These are phyloP conservation scores for Phataginus tetradactyla DNA, from an alignment of 2,797 vertebrate species.

Conservation along the genomic window DNA sequence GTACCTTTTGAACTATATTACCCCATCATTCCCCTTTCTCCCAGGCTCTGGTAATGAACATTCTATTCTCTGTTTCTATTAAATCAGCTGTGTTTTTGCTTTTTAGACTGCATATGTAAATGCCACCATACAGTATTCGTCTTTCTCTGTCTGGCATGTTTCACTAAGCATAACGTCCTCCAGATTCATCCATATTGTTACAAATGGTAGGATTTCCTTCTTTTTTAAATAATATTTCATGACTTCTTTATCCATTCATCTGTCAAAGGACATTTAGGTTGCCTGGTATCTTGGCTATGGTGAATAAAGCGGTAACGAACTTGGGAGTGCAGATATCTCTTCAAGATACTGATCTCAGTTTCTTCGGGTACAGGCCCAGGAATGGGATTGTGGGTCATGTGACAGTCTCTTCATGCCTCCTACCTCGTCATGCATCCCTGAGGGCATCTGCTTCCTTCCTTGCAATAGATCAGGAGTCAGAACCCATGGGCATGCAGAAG, in stretches of 20 bases:
- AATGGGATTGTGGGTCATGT: neutral
- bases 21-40: neutral
- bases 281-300: neutral
- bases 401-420: neutral
- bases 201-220: neutral
- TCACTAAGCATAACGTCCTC: neutral
- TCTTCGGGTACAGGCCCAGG: neutral
- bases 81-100: neutral
- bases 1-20: neutral
- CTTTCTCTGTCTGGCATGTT: neutral
- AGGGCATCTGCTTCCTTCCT: neutral
- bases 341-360: neutral
- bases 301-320: neutral
- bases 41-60: neutral
- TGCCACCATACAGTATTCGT: neutral
- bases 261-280: neutral
- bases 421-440: neutral
- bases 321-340: neutral
- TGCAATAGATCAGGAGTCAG: neutral
- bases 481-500: accelerated
- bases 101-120: neutral
- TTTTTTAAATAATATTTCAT: neutral
- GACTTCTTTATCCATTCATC: neutral
- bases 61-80: neutral
- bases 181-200: neutral